Percentiles rank a stretch among this genome's conserved stretches.
phyloP scores from a whole-genome alignment of 64 coral and sea anemone genomes.

The Acropora tenuis region DNA sequence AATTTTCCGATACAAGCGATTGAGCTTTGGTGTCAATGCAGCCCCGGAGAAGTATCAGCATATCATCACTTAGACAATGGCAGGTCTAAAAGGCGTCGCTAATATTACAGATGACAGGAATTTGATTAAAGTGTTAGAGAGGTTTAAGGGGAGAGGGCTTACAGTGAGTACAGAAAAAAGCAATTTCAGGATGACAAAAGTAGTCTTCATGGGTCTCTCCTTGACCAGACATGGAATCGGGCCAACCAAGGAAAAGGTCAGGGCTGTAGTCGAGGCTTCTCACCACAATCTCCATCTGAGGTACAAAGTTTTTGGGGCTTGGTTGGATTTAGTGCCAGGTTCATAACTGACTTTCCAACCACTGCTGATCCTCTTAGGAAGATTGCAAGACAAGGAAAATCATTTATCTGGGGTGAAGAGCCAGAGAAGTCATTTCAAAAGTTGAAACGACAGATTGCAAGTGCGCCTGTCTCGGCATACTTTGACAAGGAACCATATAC shows the following conservation, averaged over 20 bases:
- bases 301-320: background rate
- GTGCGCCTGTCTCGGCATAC: background rate
- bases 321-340: conserved; percentile 35
- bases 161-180: background rate
- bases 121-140: no score
- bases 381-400: no score
- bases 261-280: background rate
- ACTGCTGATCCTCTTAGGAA: background rate
- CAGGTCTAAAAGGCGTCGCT: no score
- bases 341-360: background rate
- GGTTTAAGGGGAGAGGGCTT: no score
- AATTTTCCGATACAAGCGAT: background rate
- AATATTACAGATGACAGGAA: no score
- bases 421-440: no score
- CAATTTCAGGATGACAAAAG: conserved; percentile 7
- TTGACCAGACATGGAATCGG: background rate
- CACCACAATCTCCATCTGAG: conserved; percentile 31
- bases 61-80: no score
- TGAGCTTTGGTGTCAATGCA: background rate
- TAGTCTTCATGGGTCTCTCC: background rate
- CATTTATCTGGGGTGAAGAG: no score
- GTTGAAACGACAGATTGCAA: background rate
- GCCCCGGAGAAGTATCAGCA: background rate
- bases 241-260: background rate
- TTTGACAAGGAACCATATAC: no score